Evolutionary conservation across 2,888 invertebrate species (phyloP), one percentile per base, ranked within the genome.

Genomic region (Drosophila neotestacea): DNA sequence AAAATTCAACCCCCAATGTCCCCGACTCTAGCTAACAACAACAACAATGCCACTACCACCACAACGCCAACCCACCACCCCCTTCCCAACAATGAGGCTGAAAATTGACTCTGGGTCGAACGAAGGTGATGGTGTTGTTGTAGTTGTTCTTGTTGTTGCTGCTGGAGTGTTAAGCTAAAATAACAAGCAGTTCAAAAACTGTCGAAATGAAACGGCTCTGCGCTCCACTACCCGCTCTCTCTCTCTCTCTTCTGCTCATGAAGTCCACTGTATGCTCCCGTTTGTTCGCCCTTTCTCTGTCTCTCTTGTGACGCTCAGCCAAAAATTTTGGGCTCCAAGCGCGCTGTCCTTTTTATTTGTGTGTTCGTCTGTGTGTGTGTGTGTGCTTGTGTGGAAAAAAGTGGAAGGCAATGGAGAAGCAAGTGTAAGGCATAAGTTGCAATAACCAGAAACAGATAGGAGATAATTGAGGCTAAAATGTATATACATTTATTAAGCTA

Each of bases 181-280:
- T 71, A 77, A 73, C 78, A 78, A 65, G 73, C 61, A 67, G 64
- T 88, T 84, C 84, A 85, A 85, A 83, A 88, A 84, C 84, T 84
- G 84, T 86, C 88, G 86, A 84, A 84, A 84, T 86, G 71, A 84
- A 88, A 88, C 84, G 84, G 71, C 83, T 88, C 69, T 79, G 76
- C 76, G 68, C 88, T 83, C 79, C 84, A 70, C 74, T 42, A 52
- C 39, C 55, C 52, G 6, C 46, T 46, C 50, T 52, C 55, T 51
- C 69, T 51, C 51, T 39, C 44, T 55, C 55, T 51, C 69, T 54
- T 41, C 22, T 44, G 46, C 51, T 38, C 27, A 10, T 36, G 38
- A 22, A 22, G 34, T 16, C 56, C 55, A 27, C 39, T 42, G 32
- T 47, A 10, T 55, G 46, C 59, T 50, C 59, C 22, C 52, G 59